phyloP scores from a whole-genome alignment of 2,797 vertebrate genomes.

The Hippocampus kuda region DNA sequence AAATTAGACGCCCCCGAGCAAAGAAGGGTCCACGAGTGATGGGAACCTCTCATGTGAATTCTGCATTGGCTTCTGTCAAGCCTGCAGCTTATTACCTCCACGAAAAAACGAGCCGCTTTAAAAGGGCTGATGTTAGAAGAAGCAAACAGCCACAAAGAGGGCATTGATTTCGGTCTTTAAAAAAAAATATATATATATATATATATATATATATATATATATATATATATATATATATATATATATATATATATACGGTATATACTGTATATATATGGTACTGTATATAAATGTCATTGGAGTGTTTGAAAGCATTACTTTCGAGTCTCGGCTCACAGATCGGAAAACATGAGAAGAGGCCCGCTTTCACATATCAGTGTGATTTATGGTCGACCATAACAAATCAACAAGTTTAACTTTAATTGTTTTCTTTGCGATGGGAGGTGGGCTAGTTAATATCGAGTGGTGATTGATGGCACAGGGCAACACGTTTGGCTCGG shows the following conservation, averaged over 20 bases:
- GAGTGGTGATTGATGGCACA: constrained; percentile 65
- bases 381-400: constrained; percentile 69
- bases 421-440: constrained; percentile 73
- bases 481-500: constrained; percentile 60
- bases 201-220: no score
- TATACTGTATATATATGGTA: no score
- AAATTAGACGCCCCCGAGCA: background rate
- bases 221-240: no score
- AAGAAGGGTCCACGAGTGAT: background rate
- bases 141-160: background rate
- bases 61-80: background rate
- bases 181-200: no score
- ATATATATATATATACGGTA: no score
- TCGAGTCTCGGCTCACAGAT: constrained; percentile 49
- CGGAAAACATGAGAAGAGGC: constrained; percentile 46
- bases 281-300: constrained; percentile 17
- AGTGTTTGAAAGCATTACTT: constrained; percentile 49
- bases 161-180: no score
- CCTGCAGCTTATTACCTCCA: background rate
- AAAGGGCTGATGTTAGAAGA: background rate
- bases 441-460: constrained; percentile 66
- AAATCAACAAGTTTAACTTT: constrained; percentile 77
- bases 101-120: background rate
- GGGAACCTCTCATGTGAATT: background rate
- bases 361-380: constrained; percentile 56